These are phyloP conservation scores for Heliconius eleuchia DNA, from an alignment of 1,140 invertebrate genomes.

Conservation along the genomic window DNA sequence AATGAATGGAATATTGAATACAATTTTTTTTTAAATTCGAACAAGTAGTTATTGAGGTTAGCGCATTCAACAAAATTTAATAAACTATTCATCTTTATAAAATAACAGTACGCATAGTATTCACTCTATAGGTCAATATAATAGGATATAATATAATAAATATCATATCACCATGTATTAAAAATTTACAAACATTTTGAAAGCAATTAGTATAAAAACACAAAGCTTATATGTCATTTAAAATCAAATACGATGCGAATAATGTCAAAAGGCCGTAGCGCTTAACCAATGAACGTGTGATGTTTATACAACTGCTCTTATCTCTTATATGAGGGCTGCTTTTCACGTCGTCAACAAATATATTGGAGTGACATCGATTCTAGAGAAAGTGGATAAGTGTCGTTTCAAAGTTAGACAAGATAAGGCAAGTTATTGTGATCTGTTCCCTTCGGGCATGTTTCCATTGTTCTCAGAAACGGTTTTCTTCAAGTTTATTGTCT, in stretches of 20 bases:
- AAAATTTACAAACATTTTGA: too few species aligned
- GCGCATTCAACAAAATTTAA: too few species aligned
- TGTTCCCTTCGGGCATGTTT: conserved; percentile 29
- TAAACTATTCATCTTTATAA: too few species aligned
- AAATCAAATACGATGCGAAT: background rate
- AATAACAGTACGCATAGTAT: too few species aligned
- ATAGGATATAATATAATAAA: too few species aligned
- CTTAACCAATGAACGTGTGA: background rate
- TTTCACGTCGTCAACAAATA: conserved; percentile 39
- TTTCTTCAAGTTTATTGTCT: background rate
- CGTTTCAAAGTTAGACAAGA: conserved; percentile 42
- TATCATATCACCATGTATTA: too few species aligned
- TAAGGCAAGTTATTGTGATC: conserved; percentile 43
- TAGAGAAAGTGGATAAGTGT: conserved; percentile 43
- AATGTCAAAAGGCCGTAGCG: background rate
- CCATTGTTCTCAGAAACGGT: conserved; percentile 13
- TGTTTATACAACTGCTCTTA: conserved; percentile 11
- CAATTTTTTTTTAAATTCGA: too few species aligned
- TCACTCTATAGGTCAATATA: too few species aligned
- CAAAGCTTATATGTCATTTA: background rate
- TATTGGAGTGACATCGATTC: conserved; percentile 32
- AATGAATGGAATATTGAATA: too few species aligned
- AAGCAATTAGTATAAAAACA: background rate
- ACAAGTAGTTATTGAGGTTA: too few species aligned
- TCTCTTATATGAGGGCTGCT: conserved; percentile 11